These are phyloP conservation scores for Cheilosia variabilis DNA, from an alignment of 2,888 invertebrate genomes.

Conservation along the genomic window DNA sequence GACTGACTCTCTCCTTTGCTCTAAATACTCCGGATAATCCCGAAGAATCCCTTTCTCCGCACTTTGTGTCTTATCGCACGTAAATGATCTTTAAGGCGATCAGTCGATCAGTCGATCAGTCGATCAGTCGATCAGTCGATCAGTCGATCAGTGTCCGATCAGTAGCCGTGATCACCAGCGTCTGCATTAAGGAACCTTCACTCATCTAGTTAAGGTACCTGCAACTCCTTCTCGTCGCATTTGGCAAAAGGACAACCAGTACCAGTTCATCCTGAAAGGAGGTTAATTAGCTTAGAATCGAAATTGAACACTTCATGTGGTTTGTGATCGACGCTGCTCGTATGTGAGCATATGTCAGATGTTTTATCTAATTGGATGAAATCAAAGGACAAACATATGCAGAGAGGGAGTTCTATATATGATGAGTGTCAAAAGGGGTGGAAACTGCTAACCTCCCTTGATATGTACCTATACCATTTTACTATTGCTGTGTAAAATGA, in stretches of 20 bases:
- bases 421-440: conserved; percentile 72
- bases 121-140: conserved; percentile 41
- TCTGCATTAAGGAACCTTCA: not conserved
- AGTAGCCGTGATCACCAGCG: not conserved
- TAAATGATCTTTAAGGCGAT: conserved; percentile 39
- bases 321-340: not conserved
- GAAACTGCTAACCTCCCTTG: conserved; percentile 62
- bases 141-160: conserved; percentile 31
- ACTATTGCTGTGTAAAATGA: conserved; percentile 59
- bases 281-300: conserved; percentile 67
- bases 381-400: conserved; percentile 73
- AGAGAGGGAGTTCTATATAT: conserved; percentile 32
- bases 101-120: conserved; percentile 35
- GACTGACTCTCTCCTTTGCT: conserved; percentile 34
- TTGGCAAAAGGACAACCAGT: conserved; percentile 1
- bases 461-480: conserved; percentile 7
- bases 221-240: not conserved
- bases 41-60: conserved; percentile 6
- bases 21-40: conserved; percentile 72
- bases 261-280: conserved; percentile 8
- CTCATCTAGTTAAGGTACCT: conserved; percentile 25
- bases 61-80: conserved; percentile 41
- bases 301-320: conserved; percentile 46
- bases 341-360: conserved; percentile 73
- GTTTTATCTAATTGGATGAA: conserved; percentile 75